Conservation (phyloP, 23 tunicate species). For the Halocynthia aurantium region DNA sequence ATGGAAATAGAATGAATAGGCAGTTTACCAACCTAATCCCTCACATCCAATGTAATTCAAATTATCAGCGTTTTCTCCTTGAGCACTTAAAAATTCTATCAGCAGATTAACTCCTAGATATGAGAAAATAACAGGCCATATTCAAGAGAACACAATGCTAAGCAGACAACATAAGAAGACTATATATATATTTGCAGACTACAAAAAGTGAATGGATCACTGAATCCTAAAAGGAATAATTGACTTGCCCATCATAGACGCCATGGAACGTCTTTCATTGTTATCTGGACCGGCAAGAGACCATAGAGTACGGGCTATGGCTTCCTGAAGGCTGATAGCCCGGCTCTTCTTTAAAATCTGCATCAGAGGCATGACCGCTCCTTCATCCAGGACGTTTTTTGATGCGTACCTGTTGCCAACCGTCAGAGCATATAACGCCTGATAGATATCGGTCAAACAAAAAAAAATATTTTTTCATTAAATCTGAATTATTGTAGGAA, state of each 20-base stretch:
- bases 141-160: too few relatives aligned
- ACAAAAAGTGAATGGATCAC: too few relatives aligned
- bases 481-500: too few relatives aligned
- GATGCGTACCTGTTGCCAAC: conserved; percentile 41
- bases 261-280: conserved; percentile 58
- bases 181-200: too few relatives aligned
- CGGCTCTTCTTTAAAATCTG: conserved; percentile 61
- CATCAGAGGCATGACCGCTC: conserved; percentile 68
- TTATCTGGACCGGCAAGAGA: conserved; percentile 62
- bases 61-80: conserved; percentile 76
- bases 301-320: conserved; percentile 68
- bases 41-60: conserved; percentile 69
- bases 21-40: conserved; percentile 49
- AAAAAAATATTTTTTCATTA: background rate
- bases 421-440: conserved; percentile 58
- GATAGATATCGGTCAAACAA: background rate
- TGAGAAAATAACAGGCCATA: background rate
- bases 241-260: conserved; percentile 75
- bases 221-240: too few relatives aligned
- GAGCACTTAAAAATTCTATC: conserved; percentile 79
- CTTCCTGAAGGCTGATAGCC: conserved; percentile 63
- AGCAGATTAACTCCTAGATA: conserved; percentile 58
- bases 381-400: conserved; percentile 54
- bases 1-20: background rate
- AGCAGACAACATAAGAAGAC: too few relatives aligned